A percentile compares a stretch with the other conserved stretches of the same genome.
These are phyloP conservation scores for Ceryle rudis DNA, from an alignment of 2,797 vertebrate genomes.

Conservation along the genomic window DNA sequence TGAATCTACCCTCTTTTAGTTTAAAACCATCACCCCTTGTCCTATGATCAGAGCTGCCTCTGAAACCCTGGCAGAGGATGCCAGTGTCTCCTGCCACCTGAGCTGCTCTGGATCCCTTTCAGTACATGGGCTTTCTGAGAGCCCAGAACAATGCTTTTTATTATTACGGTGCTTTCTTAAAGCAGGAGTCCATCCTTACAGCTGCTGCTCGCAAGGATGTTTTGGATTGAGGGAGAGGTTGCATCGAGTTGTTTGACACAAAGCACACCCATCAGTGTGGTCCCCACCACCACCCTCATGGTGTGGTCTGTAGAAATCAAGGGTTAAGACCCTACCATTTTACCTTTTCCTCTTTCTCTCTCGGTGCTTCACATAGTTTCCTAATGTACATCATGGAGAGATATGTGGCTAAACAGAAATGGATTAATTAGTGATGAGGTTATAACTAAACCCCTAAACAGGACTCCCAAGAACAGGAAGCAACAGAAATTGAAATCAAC, in stretches of 20 bases:
- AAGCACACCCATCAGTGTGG: background rate
- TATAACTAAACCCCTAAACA: constrained; percentile 25
- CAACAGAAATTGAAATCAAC: background rate
- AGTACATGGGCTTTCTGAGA: background rate
- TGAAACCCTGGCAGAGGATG: background rate
- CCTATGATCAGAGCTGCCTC: background rate
- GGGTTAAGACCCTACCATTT: constrained; percentile 33
- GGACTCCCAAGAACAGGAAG: constrained; percentile 20
- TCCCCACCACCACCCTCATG: constrained; percentile 62
- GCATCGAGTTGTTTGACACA: background rate
- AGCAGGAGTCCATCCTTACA: background rate
- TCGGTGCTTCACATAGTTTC: constrained; percentile 63
- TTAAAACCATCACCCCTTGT: background rate
- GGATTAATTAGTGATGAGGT: constrained; percentile 59
- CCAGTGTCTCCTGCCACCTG: background rate
- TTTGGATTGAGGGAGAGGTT: background rate
- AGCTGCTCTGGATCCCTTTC: background rate
- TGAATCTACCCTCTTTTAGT: background rate
- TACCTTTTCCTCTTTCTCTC: constrained; percentile 69
- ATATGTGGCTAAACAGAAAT: constrained; percentile 70
- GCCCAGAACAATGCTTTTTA: background rate
- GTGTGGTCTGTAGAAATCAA: constrained; percentile 37
- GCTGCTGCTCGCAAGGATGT: background rate
- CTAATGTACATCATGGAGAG: constrained; percentile 68
- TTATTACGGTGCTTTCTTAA: background rate